These are phyloP conservation scores for Ophioninae sp. DNA, from an alignment of 2,888 invertebrate genomes.

Conservation along the genomic window DNA sequence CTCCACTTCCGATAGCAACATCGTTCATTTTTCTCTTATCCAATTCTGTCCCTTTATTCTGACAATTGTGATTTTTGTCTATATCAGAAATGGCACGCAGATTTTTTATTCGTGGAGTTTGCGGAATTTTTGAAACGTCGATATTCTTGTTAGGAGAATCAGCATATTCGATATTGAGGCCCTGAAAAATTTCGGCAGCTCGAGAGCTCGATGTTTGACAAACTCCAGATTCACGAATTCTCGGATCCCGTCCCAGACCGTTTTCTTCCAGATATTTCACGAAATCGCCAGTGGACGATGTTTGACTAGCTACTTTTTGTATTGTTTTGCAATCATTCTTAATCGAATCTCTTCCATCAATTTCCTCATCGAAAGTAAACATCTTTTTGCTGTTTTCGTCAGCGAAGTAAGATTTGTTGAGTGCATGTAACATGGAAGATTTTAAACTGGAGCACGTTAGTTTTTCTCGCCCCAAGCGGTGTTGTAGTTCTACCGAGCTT, in stretches of 20 bases:
- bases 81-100: background rate
- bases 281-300: background rate
- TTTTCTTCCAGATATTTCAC: conserved; percentile 25
- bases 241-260: conserved; percentile 4
- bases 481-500: conserved; percentile 26
- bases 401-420: conserved; percentile 34
- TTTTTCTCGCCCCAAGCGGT: conserved; percentile 32
- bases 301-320: background rate
- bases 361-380: background rate
- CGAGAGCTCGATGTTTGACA: conserved; percentile 50
- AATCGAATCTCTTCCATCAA: background rate
- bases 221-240: background rate
- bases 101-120: conserved; percentile 19
- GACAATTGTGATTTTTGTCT: background rate
- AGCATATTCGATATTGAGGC: conserved; percentile 56
- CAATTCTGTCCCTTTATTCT: conserved; percentile 8
- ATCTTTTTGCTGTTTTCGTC: background rate
- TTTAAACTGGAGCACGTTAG: conserved; percentile 8
- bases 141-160: conserved; percentile 5
- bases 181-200: conserved; percentile 63
- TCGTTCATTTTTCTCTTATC: conserved; percentile 33
- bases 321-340: background rate
- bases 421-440: conserved; percentile 14
- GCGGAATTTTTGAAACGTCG: background rate
- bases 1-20: background rate